Conservation (phyloP, 2,888 invertebrate genomes). For the Dynastes maya region DNA sequence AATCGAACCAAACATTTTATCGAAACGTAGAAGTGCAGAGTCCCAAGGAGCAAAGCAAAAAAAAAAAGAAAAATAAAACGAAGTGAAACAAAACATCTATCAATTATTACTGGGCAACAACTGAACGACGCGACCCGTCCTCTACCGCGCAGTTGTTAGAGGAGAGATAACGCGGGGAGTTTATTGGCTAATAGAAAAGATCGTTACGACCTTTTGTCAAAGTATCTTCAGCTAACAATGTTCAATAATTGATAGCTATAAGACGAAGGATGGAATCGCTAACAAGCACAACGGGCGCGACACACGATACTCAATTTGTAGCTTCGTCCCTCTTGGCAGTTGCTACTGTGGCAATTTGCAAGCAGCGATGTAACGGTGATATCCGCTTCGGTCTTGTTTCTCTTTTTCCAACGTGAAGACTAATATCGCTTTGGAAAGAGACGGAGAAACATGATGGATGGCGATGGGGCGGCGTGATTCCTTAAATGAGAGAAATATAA, state of each 20-base stretch:
- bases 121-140: background rate
- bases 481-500: conserved; percentile 6
- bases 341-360: background rate
- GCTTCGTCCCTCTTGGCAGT: background rate
- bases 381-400: background rate
- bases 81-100: background rate
- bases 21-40: too few species aligned
- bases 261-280: conserved; percentile 24
- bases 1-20: too few species aligned
- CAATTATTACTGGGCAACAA: conserved; percentile 4
- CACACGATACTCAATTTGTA: conserved; percentile 43
- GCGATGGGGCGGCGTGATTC: background rate
- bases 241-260: conserved; percentile 45
- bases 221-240: conserved; percentile 43
- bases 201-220: conserved; percentile 38
- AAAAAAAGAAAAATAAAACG: background rate
- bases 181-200: conserved; percentile 41
- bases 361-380: background rate
- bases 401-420: background rate
- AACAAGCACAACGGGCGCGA: conserved; percentile 32
- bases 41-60: background rate
- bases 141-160: background rate
- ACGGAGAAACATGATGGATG: conserved; percentile 2
- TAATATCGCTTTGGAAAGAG: background rate
- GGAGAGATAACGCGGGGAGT: conserved; percentile 23